Evolutionary conservation across 2,888 invertebrate genomes (phyloP).

Genomic region (Chrysolina oricalcia): DNA sequence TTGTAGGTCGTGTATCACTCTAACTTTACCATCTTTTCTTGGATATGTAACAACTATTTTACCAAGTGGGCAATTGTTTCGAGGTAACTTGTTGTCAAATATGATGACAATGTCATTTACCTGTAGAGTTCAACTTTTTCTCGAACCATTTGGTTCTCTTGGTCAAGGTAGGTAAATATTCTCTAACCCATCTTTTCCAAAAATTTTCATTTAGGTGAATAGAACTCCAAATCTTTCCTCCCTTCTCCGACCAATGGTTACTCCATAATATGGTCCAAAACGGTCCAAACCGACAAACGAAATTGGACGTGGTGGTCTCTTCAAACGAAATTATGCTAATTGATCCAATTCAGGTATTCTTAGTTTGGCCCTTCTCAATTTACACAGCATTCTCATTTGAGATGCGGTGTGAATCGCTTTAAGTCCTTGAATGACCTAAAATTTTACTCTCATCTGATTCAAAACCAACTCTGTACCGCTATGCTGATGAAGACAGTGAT

Average conservation of each 20-base stretch:
- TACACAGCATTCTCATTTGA: too few species aligned
- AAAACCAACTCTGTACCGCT: background rate
- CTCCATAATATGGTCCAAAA: background rate
- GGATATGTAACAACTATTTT: too few species aligned
- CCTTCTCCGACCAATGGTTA: background rate
- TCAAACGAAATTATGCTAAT: background rate
- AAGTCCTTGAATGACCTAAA: too few species aligned
- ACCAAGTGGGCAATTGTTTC: too few species aligned
- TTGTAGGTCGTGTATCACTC: background rate
- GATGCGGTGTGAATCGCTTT: too few species aligned
- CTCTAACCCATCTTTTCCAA: too few species aligned
- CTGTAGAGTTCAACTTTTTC: too few species aligned
- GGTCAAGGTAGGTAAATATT: too few species aligned
- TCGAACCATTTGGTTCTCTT: too few species aligned
- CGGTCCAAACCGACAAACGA: background rate
- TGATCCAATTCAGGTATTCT: background rate
- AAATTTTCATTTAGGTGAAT: constrained; percentile 4
- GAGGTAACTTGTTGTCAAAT: too few species aligned
- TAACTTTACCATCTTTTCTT: constrained; percentile 1
- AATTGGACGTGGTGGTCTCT: background rate
- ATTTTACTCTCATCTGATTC: too few species aligned
- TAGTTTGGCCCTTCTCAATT: background rate
- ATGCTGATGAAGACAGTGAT: background rate
- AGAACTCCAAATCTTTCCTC: background rate
- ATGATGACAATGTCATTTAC: too few species aligned